Base-by-base conservation (phyloP, 1,140 invertebrate genomes). In the Samia ricini region DNA sequence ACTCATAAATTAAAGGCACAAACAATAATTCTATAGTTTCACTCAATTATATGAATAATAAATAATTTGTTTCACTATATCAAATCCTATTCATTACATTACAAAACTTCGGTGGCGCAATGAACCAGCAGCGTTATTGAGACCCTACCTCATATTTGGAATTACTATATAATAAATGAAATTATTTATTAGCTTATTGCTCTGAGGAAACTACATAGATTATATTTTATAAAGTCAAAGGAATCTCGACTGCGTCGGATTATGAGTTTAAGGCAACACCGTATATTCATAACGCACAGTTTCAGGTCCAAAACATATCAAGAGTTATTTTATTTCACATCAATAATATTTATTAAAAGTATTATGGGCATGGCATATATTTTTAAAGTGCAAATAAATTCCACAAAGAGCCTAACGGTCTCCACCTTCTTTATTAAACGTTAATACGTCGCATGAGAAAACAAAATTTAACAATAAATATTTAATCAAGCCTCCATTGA, bases 121-220 rank as follows among this genome's bases (percentile, higher is more conserved):
- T 20, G 26, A 33, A 20, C 0, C 4, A 42, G 10, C 33, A 56
- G 23, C 24, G 15, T 3, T n/a, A n/a, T n/a, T 12, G 21, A 29
- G 24, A 56, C 21, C 23, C 56, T 33, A 42, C 56, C 24, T 33
- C 21, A 57, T 33, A 26, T 20, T 33, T 19, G 24, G 56, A 20
- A 57, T 57, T 57, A 57, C 33, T 57, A 36, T 36, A 57, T 57
- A 57, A 57, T 57, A 57, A 57, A 57, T 57, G 56, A 26, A 57
- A 57, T 57, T 57, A 57, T 57, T 57, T 57, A 57, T 42, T 26
- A 57, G 18, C n/a, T 33, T 33, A 21, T 57, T 19, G 29, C 29
- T 36, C 26, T 36, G 56, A 57, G 26, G 56, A 57, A 57, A 57
- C 56, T 57, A 57, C 33, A n/a, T 36, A 36, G 56, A 42, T 29